phyloP scores from a whole-genome alignment of 2,888 invertebrate genomes.

The Pardosa pseudoannulata region DNA sequence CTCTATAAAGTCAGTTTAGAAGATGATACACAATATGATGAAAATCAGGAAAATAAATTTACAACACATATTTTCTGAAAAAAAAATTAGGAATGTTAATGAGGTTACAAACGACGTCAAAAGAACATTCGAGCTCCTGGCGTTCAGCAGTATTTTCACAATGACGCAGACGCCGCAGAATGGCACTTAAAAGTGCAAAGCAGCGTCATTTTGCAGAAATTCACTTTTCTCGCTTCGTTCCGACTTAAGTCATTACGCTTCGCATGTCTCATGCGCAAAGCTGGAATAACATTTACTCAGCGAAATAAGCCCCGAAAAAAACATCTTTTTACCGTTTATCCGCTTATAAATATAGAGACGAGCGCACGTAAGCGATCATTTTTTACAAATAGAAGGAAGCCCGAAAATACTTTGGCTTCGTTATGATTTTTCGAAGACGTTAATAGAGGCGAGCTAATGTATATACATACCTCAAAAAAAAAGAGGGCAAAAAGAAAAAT shows the following conservation, averaged over 20 bases:
- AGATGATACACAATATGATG: too few relatives aligned
- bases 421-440: conserved; percentile 43
- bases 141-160: too few relatives aligned
- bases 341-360: conserved; percentile 13
- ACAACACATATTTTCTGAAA: too few relatives aligned
- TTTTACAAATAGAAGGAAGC: conserved; percentile 17
- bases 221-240: background rate
- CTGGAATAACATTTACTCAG: conserved; percentile 3
- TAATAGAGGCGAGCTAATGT: conserved; percentile 24
- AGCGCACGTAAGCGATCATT: conserved; percentile 1
- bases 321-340: background rate
- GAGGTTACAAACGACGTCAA: too few relatives aligned
- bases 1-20: too few relatives aligned
- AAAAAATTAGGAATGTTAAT: too few relatives aligned
- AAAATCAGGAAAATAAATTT: too few relatives aligned
- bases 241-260: background rate
- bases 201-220: too few relatives aligned
- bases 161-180: too few relatives aligned
- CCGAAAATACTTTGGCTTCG: conserved; percentile 27
- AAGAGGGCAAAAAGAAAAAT: conserved; percentile 23
- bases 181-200: too few relatives aligned
- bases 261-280: background rate
- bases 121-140: too few relatives aligned
- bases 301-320: background rate
- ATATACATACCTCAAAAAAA: conserved; percentile 10